Evolutionary conservation across 1,140 invertebrate genomes (phyloP).

Genomic region (Kradibia gibbosae): DNA sequence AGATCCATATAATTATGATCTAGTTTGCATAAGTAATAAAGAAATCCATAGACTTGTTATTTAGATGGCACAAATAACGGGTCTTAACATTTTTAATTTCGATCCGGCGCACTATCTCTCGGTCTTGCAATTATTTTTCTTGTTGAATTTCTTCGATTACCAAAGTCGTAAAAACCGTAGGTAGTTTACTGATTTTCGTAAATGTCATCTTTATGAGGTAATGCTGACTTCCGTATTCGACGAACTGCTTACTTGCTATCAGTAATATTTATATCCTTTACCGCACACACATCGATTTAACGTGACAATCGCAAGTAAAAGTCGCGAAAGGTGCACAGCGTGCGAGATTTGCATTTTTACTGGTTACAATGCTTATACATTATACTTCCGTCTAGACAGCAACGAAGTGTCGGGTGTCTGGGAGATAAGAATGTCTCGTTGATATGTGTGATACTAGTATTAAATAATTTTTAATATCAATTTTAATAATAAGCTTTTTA

Average conservation of each 20-base stretch:
- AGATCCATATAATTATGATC: not conserved
- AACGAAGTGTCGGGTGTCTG: not conserved
- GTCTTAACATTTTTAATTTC: not conserved
- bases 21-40: not conserved
- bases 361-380: not conserved
- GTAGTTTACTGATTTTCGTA: no score
- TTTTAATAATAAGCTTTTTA: not conserved
- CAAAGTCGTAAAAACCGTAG: no score
- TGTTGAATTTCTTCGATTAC: not conserved
- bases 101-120: not conserved
- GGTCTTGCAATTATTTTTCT: not conserved
- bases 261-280: no score
- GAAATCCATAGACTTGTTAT: no score
- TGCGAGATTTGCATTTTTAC: not conserved
- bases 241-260: no score
- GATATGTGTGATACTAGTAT: not conserved
- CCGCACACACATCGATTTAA: not conserved
- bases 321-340: not conserved
- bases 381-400: conserved; percentile 7
- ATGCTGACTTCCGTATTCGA: no score
- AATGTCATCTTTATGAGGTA: no score
- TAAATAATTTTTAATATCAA: not conserved
- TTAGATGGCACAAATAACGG: no score
- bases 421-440: not conserved
- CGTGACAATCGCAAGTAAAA: not conserved